Evolutionary conservation across 2,888 invertebrate genomes (phyloP).

Genomic region (Megaustenia siamemsis): DNA sequence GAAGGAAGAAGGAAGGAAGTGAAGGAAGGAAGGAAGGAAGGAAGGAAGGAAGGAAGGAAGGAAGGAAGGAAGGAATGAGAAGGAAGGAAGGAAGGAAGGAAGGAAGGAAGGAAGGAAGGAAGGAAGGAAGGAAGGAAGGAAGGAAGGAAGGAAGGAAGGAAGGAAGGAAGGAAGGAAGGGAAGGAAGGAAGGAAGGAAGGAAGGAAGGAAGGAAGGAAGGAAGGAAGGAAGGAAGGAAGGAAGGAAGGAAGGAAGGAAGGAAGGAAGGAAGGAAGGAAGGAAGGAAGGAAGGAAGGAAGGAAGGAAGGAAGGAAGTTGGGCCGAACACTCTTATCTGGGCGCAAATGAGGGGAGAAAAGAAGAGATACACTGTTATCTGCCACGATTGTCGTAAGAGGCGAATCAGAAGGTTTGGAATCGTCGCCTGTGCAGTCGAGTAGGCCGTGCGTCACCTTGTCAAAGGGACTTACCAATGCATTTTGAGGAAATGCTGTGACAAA

Average conservation of each 20-base stretch:
- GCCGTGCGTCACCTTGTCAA: too few species aligned
- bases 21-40: not conserved
- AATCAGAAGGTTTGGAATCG: too few species aligned
- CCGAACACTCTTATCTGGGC: too few species aligned
- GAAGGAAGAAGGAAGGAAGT: not conserved
- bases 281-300: not conserved
- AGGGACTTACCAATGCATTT: too few species aligned
- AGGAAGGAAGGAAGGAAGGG: not conserved
- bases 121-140: not conserved
- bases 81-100: not conserved
- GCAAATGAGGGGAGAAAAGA: too few species aligned
- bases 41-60: not conserved
- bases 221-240: not conserved
- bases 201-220: not conserved
- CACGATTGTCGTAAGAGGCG: too few species aligned
- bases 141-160: not conserved
- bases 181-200: not conserved
- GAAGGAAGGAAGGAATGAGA: not conserved
- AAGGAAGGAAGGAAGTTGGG: too few species aligned
- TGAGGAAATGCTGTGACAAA: too few species aligned
- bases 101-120: not conserved
- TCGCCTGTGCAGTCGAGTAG: too few species aligned
- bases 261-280: not conserved
- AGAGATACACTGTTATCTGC: too few species aligned
- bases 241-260: not conserved